phyloP scores from a whole-genome alignment of 2,797 vertebrate genomes.

The Oreonectes daqikongensis region DNA sequence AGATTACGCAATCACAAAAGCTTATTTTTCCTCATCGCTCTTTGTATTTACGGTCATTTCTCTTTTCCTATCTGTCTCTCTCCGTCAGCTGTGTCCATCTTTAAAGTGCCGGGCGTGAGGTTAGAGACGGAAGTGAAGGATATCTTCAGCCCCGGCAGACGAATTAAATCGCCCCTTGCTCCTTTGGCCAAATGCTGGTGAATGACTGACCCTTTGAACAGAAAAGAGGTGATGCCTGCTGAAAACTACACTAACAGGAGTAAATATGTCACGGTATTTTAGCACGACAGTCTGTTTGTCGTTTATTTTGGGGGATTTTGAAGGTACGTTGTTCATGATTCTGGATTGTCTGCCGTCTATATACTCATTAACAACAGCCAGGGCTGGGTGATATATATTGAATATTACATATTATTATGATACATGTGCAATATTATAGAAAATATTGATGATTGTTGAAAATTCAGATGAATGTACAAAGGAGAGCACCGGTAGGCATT shows the following conservation, averaged over 20 bases:
- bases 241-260: slow-evolving; percentile 1
- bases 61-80: slow-evolving; percentile 44
- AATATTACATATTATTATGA: too few species aligned
- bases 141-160: slow-evolving; percentile 74
- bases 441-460: too few species aligned
- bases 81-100: slow-evolving; percentile 81
- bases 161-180: slow-evolving; percentile 61
- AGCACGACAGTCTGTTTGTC: slow-evolving; percentile 38
- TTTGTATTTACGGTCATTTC: not conserved
- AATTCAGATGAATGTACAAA: too few species aligned
- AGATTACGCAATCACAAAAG: slow-evolving; percentile 23
- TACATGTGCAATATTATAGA: too few species aligned
- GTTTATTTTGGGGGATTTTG: slow-evolving; percentile 1
- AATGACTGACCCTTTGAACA: slow-evolving; percentile 37
- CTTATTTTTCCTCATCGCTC: not conserved
- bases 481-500: too few species aligned
- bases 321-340: not conserved
- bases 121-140: slow-evolving; percentile 86
- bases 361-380: too few species aligned
- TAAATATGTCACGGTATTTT: slow-evolving; percentile 1
- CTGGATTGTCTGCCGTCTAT: not conserved
- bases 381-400: too few species aligned
- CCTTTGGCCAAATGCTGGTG: slow-evolving; percentile 69
- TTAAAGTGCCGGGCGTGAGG: slow-evolving; percentile 83
- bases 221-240: not conserved